Evolutionary conservation across 2,888 invertebrate species (phyloP), one percentile per base, ranked within the genome.

Genomic region (Hemicrepidius hirtus): DNA sequence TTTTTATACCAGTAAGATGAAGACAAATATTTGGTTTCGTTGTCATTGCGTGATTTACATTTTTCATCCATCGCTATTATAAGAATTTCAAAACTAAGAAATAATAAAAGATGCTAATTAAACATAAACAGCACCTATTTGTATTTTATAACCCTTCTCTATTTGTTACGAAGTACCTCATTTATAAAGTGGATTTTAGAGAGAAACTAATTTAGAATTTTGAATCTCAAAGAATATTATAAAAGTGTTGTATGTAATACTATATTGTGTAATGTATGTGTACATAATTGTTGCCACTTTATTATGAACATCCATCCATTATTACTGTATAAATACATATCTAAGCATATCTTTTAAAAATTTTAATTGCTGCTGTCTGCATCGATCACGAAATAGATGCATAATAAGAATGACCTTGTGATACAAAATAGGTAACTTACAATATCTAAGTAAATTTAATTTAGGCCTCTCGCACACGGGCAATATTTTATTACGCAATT

Each of bases 281-380:
- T 62, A 62, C 7, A 44, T 62, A 62, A 62, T 44, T 46, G 62
- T 62, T 62, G 18, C 44, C 62, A 62, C 44, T 24, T 44, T 21
- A 57, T 53, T 24, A 24, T 2, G n/a, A 24, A 24, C 12, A 24
- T 53, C 12, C 53, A 53, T 53, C 50, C 53, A 53, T 57, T 10
- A n/a, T 57, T 57, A 32, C 3, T 35, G 16, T 24, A 20, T 3
- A 5, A 24, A 24, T 24, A 24, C 3, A n/a, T n/a, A n/a, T n/a
- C n/a, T n/a, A 24, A 24, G 24, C 24, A 24, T 24, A 24, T 5
- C 5, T 24, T 24, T 1, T 18, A n/a, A n/a, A 20, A 46, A 18
- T 46, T 18, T 46, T 16, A 9, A 18, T 46, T 18, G 10, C 20
- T 46, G 9, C 4, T 18, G 3, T 13, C 9, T 53, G n/a, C 24